phyloP scores from a whole-genome alignment of 2,113 vertebrate genomes.

The Oplegnathus fasciatus region DNA sequence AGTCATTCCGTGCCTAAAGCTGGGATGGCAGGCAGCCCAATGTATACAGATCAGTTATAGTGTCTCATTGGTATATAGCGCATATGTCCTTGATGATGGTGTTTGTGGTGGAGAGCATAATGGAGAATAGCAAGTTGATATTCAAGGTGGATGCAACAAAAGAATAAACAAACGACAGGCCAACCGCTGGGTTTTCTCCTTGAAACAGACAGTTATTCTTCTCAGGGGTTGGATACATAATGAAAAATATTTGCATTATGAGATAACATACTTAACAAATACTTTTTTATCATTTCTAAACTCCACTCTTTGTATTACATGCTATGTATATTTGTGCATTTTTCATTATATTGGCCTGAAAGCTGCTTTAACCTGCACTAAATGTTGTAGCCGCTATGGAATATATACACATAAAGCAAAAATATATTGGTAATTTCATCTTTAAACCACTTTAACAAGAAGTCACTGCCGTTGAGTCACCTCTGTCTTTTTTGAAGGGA shows the following conservation, averaged over 20 bases:
- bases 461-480: conserved; percentile 6
- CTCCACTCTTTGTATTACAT: background rate
- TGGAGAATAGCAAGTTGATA: background rate
- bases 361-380: background rate
- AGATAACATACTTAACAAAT: background rate
- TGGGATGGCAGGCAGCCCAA: conserved; percentile 39
- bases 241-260: background rate
- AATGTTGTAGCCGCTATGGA: background rate
- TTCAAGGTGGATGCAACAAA: background rate
- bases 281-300: background rate
- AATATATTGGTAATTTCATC: background rate
- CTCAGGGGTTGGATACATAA: background rate
- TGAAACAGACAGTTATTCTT: background rate
- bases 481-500: background rate
- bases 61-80: background rate
- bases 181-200: background rate
- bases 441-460: conserved; percentile 5
- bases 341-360: background rate
- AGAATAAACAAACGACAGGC: background rate
- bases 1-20: conserved; percentile 36
- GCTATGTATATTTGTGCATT: background rate
- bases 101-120: background rate
- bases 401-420: background rate
- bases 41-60: conserved; percentile 14
- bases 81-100: conserved; percentile 23